These are phyloP conservation scores for Rhipidura dahli DNA, from an alignment of 2,113 vertebrate species.

Conservation along the genomic window DNA sequence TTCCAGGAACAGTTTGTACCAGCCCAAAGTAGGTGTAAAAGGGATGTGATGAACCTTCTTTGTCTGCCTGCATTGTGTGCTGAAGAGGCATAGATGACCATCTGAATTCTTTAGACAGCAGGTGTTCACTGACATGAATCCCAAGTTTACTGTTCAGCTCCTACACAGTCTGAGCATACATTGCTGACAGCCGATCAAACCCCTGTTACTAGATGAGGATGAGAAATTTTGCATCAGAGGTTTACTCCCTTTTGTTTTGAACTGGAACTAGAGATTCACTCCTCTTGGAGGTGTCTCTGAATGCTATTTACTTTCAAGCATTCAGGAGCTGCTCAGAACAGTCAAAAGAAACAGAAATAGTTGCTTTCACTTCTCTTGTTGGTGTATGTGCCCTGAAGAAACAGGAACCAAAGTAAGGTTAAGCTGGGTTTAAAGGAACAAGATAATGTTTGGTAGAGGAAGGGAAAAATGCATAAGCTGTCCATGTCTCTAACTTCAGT, in stretches of 20 bases:
- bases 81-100: neutral
- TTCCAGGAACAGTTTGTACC: neutral
- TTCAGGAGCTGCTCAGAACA: neutral
- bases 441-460: neutral
- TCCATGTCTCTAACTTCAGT: neutral
- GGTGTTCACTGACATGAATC: neutral
- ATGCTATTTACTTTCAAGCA: neutral
- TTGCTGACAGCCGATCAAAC: neutral
- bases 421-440: constrained; percentile 51
- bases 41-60: neutral
- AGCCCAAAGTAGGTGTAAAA: neutral
- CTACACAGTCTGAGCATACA: rapidly evolving
- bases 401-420: constrained; percentile 42
- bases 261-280: neutral
- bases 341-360: constrained; percentile 9
- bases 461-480: neutral
- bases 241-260: neutral
- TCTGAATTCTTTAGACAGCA: neutral
- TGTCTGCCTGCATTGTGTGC: neutral
- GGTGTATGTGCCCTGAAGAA: constrained; percentile 3
- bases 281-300: neutral
- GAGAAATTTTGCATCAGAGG: neutral
- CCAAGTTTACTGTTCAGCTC: neutral
- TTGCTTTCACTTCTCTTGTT: constrained; percentile 39
- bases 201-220: neutral